phyloP scores from a whole-genome alignment of 2,888 invertebrate genomes.

The Celastrina argiolus region DNA sequence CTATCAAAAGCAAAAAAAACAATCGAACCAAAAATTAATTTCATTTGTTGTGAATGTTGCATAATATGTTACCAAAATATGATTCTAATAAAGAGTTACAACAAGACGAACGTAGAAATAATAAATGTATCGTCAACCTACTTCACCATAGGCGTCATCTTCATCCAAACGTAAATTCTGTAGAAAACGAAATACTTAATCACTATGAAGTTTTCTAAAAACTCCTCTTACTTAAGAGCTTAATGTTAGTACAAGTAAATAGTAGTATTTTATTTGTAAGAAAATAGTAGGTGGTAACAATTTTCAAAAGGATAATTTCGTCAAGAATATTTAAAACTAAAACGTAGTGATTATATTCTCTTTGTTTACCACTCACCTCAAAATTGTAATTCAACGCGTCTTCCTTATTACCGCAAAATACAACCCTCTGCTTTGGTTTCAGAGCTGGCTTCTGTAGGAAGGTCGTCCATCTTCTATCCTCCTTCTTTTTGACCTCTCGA shows the following conservation, averaged over 20 bases:
- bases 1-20: no score
- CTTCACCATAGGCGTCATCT: not conserved
- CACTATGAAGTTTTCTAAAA: not conserved
- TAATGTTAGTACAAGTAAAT: no score
- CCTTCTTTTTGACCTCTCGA: constrained; percentile 67
- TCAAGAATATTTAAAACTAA: no score
- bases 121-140: not conserved
- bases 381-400: constrained; percentile 40
- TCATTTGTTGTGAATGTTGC: no score
- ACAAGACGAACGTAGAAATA: not conserved
- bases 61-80: no score
- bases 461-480: constrained; percentile 80
- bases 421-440: constrained; percentile 68
- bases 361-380: constrained; percentile 46
- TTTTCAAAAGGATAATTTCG: no score
- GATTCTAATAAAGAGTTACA: no score
- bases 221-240: no score
- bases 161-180: constrained; percentile 13
- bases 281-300: no score
- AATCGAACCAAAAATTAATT: no score
- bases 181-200: not conserved
- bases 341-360: no score
- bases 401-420: constrained; percentile 42
- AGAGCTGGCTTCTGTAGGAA: constrained; percentile 87
- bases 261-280: no score